Percentiles rank a stretch among this genome's conserved stretches.
These are phyloP conservation scores for Echinometra lucunter DNA, from an alignment of 53 echinoderm and acorn worm genomes.

Conservation along the genomic window DNA sequence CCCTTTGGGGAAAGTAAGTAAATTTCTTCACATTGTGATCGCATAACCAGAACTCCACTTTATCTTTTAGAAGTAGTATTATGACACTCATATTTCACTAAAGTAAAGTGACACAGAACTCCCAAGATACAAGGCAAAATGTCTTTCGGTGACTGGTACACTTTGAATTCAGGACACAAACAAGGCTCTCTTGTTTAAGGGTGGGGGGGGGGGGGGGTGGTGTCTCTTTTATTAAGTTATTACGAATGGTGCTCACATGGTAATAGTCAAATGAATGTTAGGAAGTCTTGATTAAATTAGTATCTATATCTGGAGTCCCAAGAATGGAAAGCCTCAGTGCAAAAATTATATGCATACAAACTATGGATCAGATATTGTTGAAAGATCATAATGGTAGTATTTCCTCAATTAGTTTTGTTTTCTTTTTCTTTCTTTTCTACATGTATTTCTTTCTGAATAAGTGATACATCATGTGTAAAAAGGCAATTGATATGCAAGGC, in stretches of 20 bases:
- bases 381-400: not conserved
- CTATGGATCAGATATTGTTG: not conserved
- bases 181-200: not conserved
- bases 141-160: no score
- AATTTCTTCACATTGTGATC: no score
- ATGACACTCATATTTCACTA: no score
- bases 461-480: not conserved
- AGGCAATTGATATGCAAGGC: not conserved
- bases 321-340: not conserved
- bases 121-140: no score
- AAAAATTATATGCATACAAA: not conserved
- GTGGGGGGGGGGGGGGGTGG: not conserved
- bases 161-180: not conserved
- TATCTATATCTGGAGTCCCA: not conserved
- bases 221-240: not conserved
- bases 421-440: not conserved
- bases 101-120: no score
- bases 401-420: not conserved
- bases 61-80: no score
- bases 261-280: not conserved
- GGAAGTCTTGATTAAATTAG: not conserved
- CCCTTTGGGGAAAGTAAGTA: no score
- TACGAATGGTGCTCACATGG: not conserved
- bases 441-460: not conserved
- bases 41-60: no score